Evolutionary conservation across 2,888 invertebrate species (phyloP).

Genomic region (Zelleria hepariella): DNA sequence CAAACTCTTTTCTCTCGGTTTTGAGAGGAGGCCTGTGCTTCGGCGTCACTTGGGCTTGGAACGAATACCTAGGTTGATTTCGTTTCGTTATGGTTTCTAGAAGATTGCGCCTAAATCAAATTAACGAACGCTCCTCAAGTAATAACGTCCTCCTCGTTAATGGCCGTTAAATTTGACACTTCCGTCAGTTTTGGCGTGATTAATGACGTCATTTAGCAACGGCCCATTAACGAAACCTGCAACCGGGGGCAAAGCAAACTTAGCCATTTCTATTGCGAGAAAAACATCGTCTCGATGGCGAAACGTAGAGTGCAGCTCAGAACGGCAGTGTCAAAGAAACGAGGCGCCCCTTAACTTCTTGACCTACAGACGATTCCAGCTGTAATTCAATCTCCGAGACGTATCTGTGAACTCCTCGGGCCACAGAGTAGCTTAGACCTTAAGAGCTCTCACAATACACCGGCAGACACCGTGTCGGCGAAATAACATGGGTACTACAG

Average conservation of each 20-base stretch:
- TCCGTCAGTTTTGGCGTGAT: not conserved
- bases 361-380: not conserved
- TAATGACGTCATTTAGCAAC: not conserved
- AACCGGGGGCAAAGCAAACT: not conserved
- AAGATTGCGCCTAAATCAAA: not conserved
- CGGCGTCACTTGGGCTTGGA: no score
- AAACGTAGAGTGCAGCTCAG: no score
- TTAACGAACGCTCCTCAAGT: not conserved
- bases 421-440: not conserved
- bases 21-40: no score
- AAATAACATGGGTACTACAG: constrained; percentile 21
- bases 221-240: not conserved
- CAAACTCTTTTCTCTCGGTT: no score
- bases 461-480: constrained; percentile 29
- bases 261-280: not conserved
- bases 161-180: not conserved
- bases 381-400: constrained; percentile 49
- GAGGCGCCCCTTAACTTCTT: not conserved
- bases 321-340: not conserved
- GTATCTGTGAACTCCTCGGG: constrained; percentile 27
- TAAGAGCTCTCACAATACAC: constrained; percentile 28
- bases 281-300: no score
- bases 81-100: not conserved
- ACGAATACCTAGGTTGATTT: no score
- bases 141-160: not conserved